Conservation (phyloP, 2,113 vertebrate species). For the Falcunculus frontatus region DNA sequence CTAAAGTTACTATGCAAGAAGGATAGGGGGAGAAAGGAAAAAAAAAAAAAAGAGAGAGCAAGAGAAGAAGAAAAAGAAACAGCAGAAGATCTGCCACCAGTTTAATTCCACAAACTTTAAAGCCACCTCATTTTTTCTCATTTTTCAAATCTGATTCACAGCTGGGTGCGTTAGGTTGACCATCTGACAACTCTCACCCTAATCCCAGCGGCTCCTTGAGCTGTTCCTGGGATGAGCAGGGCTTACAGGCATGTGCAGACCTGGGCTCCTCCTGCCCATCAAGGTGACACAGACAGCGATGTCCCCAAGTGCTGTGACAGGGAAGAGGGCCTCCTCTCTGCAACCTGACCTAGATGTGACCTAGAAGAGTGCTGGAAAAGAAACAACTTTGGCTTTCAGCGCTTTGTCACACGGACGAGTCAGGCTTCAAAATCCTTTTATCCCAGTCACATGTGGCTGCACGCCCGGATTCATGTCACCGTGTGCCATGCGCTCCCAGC, state of each 20-base stretch:
- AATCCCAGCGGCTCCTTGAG: neutral
- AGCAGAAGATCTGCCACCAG: neutral
- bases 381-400: neutral
- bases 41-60: no score
- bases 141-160: neutral
- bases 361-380: neutral
- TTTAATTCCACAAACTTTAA: neutral
- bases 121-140: neutral
- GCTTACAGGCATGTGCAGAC: rapidly evolving
- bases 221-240: rapidly evolving
- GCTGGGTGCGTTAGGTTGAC: neutral
- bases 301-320: neutral
- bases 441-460: neutral
- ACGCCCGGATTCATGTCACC: rapidly evolving
- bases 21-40: rapidly evolving
- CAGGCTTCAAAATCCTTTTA: neutral
- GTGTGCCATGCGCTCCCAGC: rapidly evolving
- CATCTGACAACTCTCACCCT: neutral
- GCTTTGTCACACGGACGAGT: neutral
- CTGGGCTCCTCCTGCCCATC: neutral
- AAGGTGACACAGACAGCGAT: rapidly evolving
- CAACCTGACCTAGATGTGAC: neutral
- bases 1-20: neutral
- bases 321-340: neutral
- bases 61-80: no score